Percentiles rank a stretch among this genome's conserved stretches.
phyloP scores from a whole-genome alignment of 2,888 invertebrate species.

The Tachina grossa region DNA sequence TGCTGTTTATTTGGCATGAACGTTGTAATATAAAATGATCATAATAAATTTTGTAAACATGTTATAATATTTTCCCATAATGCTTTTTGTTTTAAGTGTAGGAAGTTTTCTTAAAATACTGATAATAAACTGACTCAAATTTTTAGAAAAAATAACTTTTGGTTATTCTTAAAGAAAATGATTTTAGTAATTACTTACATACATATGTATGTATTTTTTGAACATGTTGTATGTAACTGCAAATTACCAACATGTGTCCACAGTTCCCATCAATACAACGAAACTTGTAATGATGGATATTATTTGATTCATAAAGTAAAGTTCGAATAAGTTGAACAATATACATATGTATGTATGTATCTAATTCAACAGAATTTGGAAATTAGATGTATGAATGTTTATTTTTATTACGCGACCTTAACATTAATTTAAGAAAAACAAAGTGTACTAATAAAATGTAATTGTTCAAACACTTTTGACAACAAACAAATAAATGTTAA shows the following conservation, averaged over 20 bases:
- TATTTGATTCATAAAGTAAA: no score
- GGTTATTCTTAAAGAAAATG: neutral
- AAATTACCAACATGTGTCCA: no score
- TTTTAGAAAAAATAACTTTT: neutral
- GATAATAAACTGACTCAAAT: constrained; percentile 15
- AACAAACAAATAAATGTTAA: neutral
- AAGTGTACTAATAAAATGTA: neutral
- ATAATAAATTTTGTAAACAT: constrained; percentile 65
- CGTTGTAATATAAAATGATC: constrained; percentile 59
- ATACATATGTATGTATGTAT: no score
- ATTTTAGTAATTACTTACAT: no score
- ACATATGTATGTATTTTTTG: no score
- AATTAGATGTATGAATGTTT: no score
- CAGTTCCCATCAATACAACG: no score
- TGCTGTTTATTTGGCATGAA: constrained; percentile 18
- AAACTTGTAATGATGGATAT: no score
- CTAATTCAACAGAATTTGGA: no score
- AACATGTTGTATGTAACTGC: no score
- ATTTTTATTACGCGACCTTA: neutral
- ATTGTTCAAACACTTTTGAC: neutral
- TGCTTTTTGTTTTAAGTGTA: neutral
- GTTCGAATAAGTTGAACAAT: no score
- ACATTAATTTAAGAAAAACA: neutral
- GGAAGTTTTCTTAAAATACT: neutral
- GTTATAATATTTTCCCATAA: constrained; percentile 49